Base-by-base conservation (phyloP, 1,140 invertebrate species). In the Metopolophium dirhodum region DNA sequence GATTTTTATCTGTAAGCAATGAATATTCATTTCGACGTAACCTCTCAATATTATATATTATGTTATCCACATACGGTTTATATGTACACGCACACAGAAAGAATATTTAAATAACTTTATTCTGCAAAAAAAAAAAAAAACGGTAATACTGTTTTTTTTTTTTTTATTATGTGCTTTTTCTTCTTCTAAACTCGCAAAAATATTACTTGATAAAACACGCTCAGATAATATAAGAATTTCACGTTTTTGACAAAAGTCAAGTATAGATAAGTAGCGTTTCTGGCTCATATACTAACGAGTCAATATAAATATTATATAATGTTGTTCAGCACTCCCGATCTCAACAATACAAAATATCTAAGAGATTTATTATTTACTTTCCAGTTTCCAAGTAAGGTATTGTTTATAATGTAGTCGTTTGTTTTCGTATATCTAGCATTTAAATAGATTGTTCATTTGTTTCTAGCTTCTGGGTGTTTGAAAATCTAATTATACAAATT, bases 1-100 rank as follows among this genome's bases (percentile, higher is more conserved):
- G 89, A 61, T 61, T 90, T 90, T 90, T 90, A 90, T 90, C n/a
- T n/a, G 37, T n/a, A 26, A 20, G 57, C 54, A 90, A 90, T 90
- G 89, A 90, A 90, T 90, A 90, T 90, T 41, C 89, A 90, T 90
- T 61, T 61, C 23, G 35, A 57, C 35, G 4, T 86, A 57, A 37
- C 47, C 86, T 88, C 47, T 30, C 30, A 14, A 45, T 87, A 45
- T 87, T 51, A n/a, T 51, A 88, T 88, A 35, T 41, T 51, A n/a
- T 49, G 61, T 77, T 77, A 77, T 77, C 61, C 61, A 2, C 6
- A 22, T 30, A 88, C 86, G 37, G 14, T 77, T 77, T 77, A n/a
- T 18, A 11, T 30, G 9, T 7, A n/a, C 6, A 18, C 30, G n/a
- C 61, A 68, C 1, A 45, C 41, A 47, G 1, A 11, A 0, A 45